Percentiles rank a stretch among this genome's conserved stretches.
Conservation (phyloP, 2,888 invertebrate genomes). For the Therioaphis trifolii region DNA sequence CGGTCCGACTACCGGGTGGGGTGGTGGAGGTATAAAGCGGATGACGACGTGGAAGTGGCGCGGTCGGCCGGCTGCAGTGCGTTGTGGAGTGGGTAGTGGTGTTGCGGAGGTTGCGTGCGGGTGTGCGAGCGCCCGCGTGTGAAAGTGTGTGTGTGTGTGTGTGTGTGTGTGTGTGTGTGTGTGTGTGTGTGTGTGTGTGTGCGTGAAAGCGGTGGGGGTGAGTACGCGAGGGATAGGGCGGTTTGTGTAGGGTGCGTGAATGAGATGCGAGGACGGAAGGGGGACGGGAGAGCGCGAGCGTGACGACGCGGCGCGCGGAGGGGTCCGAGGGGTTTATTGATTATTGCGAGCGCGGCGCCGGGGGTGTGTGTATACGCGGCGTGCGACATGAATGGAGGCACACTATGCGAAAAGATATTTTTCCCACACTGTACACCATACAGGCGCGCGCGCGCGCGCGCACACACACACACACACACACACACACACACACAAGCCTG, state of each 20-base stretch:
- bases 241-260: slow-evolving; percentile 34
- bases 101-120: no score
- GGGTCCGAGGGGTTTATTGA: slow-evolving; percentile 54
- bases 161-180: neutral
- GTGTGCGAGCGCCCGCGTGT: no score
- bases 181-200: neutral
- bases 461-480: no score
- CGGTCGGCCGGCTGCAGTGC: no score
- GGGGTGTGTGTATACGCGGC: neutral
- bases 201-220: neutral
- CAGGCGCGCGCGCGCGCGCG: no score
- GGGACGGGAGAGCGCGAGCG: neutral
- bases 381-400: slow-evolving; percentile 49
- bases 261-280: slow-evolving; percentile 7
- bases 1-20: no score
- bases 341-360: slow-evolving; percentile 29
- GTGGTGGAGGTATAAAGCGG: no score
- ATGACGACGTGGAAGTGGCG: no score
- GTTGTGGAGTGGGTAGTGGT: no score
- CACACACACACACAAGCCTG: neutral
- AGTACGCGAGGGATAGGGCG: neutral
- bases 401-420: slow-evolving; percentile 25
- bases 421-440: neutral
- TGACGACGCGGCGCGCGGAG: no score
- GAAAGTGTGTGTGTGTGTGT: neutral